Conservation (phyloP, 1,140 invertebrate species). For the Heliconius himera region DNA sequence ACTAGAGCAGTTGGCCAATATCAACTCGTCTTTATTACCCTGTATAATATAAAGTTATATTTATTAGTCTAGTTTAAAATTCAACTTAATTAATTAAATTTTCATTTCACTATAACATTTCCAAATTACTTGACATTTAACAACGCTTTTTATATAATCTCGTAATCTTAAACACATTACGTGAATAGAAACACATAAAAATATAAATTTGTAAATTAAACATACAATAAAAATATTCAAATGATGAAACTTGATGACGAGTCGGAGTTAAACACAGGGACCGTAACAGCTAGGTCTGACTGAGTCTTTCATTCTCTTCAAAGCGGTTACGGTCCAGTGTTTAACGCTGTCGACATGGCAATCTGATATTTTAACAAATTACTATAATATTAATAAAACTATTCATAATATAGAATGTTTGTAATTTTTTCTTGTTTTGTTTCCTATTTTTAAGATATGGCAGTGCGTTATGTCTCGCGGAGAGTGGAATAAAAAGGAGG, state of each 20-base stretch:
- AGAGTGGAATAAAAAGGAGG: conserved; percentile 99
- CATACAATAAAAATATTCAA: too few relatives aligned
- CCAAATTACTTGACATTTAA: too few relatives aligned
- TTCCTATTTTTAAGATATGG: conserved; percentile 87
- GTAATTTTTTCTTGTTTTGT: not conserved
- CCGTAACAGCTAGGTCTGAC: conserved; percentile 38
- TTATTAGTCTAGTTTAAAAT: too few relatives aligned
- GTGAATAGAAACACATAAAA: too few relatives aligned
- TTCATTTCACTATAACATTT: too few relatives aligned
- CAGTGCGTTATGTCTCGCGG: conserved; percentile 95
- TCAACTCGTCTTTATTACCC: too few relatives aligned
- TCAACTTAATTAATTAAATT: too few relatives aligned
- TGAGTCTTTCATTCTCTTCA: conserved; percentile 61
- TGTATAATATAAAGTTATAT: too few relatives aligned
- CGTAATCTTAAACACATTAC: too few relatives aligned
- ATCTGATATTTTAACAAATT: conserved; percentile 49
- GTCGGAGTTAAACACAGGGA: conserved; percentile 52
- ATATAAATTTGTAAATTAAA: too few relatives aligned
- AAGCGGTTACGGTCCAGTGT: conserved; percentile 36
- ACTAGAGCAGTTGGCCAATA: too few relatives aligned
- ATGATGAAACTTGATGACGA: conserved; percentile 79
- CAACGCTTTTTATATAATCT: too few relatives aligned
- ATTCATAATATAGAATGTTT: not conserved
- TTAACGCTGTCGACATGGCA: conserved; percentile 65
- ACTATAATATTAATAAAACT: not conserved